These are phyloP conservation scores for Panthera leo DNA, from an alignment of 2,113 vertebrate species.

Conservation along the genomic window DNA sequence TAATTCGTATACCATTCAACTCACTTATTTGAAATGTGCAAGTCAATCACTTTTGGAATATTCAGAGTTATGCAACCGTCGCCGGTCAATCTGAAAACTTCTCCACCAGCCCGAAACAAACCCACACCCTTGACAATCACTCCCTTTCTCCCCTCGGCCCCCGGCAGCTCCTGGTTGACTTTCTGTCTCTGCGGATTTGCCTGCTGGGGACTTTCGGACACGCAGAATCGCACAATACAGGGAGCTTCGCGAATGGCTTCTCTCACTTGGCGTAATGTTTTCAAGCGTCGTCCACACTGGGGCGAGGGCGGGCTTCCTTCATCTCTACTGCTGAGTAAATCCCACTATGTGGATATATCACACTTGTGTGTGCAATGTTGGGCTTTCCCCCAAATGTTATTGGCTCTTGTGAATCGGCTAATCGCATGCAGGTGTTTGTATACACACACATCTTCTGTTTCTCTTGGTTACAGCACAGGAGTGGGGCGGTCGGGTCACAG, in stretches of 20 bases:
- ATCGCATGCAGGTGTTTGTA: too few species aligned
- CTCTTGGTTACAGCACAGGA: neutral
- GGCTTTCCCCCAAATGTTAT: accelerated
- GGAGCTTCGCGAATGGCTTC: too few species aligned
- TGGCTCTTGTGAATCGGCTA: neutral
- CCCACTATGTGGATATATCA: accelerated
- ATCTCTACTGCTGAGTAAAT: too few species aligned
- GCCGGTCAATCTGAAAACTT: neutral
- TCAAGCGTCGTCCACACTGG: accelerated
- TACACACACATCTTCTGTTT: accelerated
- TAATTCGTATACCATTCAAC: neutral
- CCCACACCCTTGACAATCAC: neutral
- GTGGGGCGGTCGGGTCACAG: accelerated
- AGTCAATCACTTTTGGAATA: neutral
- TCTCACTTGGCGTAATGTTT: too few species aligned
- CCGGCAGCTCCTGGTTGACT: neutral
- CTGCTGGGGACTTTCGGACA: accelerated
- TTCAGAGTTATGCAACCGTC: neutral
- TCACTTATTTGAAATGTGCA: neutral
- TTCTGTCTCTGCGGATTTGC: accelerated
- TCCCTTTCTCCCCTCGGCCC: too few species aligned
- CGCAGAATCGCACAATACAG: accelerated
- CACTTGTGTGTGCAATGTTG: accelerated
- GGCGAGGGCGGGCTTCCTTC: accelerated
- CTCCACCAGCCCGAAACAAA: neutral